These are phyloP conservation scores for Scomber scombrus DNA, from an alignment of 2,113 vertebrate genomes.

Conservation along the genomic window DNA sequence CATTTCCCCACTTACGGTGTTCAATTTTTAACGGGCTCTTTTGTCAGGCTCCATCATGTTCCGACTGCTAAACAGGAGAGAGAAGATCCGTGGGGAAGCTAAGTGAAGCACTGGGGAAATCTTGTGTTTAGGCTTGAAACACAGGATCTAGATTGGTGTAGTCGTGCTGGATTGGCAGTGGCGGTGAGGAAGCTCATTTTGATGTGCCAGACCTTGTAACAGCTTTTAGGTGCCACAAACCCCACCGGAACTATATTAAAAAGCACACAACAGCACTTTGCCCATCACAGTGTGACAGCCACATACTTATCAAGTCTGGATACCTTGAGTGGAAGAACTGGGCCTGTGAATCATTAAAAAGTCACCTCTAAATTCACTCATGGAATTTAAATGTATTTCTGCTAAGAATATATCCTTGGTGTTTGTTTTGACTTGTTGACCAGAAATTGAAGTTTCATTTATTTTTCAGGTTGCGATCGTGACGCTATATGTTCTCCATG, in stretches of 20 bases:
- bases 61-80: conserved; percentile 64
- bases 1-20: conserved; percentile 72
- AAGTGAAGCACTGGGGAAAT: conserved; percentile 78
- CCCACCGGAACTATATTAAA: conserved; percentile 62
- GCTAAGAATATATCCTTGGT: too few relatives aligned
- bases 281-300: conserved; percentile 53
- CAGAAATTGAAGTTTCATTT: too few relatives aligned
- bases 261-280: conserved; percentile 45
- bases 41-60: conserved; percentile 73
- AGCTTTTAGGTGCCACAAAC: conserved; percentile 68
- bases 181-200: conserved; percentile 70
- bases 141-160: conserved; percentile 71
- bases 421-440: too few relatives aligned
- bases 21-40: conserved; percentile 74
- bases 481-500: too few relatives aligned
- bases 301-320: conserved; percentile 43
- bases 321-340: neutral
- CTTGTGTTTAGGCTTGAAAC: conserved; percentile 76
- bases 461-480: too few relatives aligned
- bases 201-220: conserved; percentile 74
- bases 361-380: conserved; percentile 32
- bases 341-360: conserved; percentile 35
- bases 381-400: neutral
- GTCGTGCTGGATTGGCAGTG: conserved; percentile 66
- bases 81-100: conserved; percentile 54